Evolutionary conservation across 1,140 invertebrate genomes (phyloP).

Genomic region (Cydia amplana): DNA sequence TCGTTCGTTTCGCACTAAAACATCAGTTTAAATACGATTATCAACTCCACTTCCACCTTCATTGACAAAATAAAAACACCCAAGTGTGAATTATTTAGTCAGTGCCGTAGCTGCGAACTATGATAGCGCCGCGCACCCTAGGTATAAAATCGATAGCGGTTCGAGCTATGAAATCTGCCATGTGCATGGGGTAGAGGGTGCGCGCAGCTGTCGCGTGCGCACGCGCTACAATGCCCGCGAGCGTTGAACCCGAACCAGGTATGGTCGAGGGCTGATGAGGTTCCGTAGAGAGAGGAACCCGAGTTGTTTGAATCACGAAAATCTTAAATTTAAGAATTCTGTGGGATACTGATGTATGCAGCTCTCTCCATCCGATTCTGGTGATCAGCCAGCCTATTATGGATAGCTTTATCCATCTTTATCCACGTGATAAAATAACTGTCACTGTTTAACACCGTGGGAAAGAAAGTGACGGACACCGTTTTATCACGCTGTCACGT

Average conservation of each 20-base stretch:
- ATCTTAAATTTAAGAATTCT: background rate
- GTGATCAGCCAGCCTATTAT: too few relatives aligned
- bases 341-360: too few relatives aligned
- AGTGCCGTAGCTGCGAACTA: background rate
- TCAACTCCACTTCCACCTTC: too few relatives aligned
- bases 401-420: too few relatives aligned
- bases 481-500: too few relatives aligned
- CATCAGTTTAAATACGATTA: too few relatives aligned
- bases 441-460: too few relatives aligned
- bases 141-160: constrained; percentile 31
- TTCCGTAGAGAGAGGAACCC: background rate
- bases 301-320: background rate
- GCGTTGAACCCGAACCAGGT: constrained; percentile 60
- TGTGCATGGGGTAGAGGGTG: constrained; percentile 57
- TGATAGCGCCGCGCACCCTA: background rate
- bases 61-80: too few relatives aligned
- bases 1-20: too few relatives aligned
- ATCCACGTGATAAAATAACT: too few relatives aligned
- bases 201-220: constrained; percentile 67
- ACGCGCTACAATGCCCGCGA: constrained; percentile 60
- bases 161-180: constrained; percentile 50
- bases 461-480: too few relatives aligned
- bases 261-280: background rate
- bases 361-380: too few relatives aligned
- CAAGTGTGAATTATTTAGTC: background rate